Conservation (phyloP, 2,113 vertebrate species). For the Quiscalus mexicanus region DNA sequence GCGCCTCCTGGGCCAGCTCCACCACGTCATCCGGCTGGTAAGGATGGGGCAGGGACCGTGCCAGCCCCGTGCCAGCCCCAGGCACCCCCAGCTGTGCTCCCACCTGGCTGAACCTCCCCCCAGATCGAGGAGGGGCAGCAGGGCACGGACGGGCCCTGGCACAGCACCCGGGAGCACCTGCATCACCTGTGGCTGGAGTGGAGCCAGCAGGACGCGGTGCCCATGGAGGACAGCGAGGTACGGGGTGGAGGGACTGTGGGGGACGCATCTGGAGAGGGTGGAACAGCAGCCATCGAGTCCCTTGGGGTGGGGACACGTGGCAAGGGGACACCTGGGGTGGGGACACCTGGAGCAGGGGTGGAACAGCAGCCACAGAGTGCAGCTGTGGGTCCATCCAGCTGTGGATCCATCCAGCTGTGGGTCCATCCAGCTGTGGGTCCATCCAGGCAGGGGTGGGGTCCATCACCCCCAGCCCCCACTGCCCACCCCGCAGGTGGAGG, state of each 20-base stretch:
- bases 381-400: no score
- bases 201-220: slow-evolving; percentile 11
- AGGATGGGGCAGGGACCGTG: not conserved
- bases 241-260: fast-evolving
- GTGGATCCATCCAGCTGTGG: no score
- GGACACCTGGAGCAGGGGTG: not conserved
- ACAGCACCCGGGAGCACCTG: slow-evolving; percentile 71
- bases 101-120: not conserved
- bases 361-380: not conserved
- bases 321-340: not conserved
- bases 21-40: slow-evolving; percentile 84
- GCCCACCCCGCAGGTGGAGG: slow-evolving; percentile 63
- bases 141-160: slow-evolving; percentile 20
- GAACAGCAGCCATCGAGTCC: not conserved
- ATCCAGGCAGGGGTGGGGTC: fast-evolving
- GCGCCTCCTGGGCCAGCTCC: slow-evolving; percentile 78
- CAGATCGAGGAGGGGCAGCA: slow-evolving; percentile 61
- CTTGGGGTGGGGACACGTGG: not conserved
- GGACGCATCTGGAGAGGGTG: not conserved
- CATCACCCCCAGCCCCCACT: fast-evolving
- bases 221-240: not conserved
- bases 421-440: not conserved
- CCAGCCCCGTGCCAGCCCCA: fast-evolving
- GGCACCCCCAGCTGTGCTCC: fast-evolving
- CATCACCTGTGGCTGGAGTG: slow-evolving; percentile 81